Percentiles rank a stretch among this genome's conserved stretches.
Evolutionary conservation across 1,140 invertebrate genomes (phyloP).

Genomic region (Neodiprion pinetum): DNA sequence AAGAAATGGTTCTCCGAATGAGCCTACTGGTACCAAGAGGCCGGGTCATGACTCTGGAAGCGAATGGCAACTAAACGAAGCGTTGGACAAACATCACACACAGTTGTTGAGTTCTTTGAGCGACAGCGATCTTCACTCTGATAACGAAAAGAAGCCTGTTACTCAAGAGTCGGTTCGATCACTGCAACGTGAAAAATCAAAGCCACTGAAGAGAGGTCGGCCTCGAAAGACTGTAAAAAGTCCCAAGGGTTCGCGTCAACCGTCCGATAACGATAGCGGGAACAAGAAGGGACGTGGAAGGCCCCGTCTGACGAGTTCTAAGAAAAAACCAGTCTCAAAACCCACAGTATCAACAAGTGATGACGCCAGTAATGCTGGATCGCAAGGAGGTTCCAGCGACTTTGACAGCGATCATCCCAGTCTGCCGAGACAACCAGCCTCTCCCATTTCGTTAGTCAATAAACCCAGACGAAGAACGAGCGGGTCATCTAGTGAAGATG

Average conservation of each 20-base stretch:
- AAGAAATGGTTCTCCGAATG: slow-evolving; percentile 29
- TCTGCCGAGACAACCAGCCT: slow-evolving; percentile 6
- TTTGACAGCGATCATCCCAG: slow-evolving; percentile 39
- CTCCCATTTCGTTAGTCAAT: slow-evolving; percentile 19
- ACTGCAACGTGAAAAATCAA: slow-evolving; percentile 53
- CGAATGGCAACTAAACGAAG: slow-evolving; percentile 48
- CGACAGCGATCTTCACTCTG: slow-evolving; percentile 52
- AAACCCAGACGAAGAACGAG: slow-evolving; percentile 41
- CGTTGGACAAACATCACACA: slow-evolving; percentile 43
- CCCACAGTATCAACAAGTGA: slow-evolving; percentile 42
- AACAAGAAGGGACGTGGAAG: slow-evolving; percentile 31
- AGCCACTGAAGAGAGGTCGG: slow-evolving; percentile 56
- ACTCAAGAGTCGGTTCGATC: slow-evolving; percentile 30
- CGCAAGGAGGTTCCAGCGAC: slow-evolving; percentile 39
- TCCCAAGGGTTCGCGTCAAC: slow-evolving; percentile 33
- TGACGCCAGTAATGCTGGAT: slow-evolving; percentile 42
- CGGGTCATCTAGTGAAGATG: slow-evolving; percentile 45
- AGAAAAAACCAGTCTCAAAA: slow-evolving; percentile 49
- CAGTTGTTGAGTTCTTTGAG: slow-evolving; percentile 41
- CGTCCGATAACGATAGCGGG: slow-evolving; percentile 26
- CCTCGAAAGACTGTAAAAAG: slow-evolving; percentile 54
- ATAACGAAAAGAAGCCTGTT: slow-evolving; percentile 41
- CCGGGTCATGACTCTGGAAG: slow-evolving; percentile 27
- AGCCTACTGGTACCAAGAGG: slow-evolving; percentile 21
- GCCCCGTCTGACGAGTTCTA: slow-evolving; percentile 32